Percentiles rank a stretch among this genome's conserved stretches.
Evolutionary conservation across 2,113 vertebrate genomes (phyloP).

Genomic region (Copsychus sechellarum): DNA sequence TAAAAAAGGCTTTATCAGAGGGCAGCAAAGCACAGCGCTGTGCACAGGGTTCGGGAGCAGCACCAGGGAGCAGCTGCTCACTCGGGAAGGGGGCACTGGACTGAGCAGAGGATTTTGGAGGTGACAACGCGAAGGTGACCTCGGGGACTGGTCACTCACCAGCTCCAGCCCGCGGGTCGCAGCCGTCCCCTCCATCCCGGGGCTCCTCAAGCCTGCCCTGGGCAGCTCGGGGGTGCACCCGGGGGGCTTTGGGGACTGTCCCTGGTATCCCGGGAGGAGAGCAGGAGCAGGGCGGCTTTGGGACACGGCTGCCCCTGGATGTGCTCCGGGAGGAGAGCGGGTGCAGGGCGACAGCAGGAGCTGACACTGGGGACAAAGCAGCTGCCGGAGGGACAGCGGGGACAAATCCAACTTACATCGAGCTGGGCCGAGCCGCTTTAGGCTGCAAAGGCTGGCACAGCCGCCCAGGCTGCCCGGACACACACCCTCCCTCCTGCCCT

Average conservation of each 20-base stretch:
- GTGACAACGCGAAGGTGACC: neutral
- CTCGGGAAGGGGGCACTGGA: neutral
- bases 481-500: rapidly evolving
- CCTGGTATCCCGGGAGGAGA: neutral
- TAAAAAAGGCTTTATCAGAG: neutral
- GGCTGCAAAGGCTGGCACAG: neutral
- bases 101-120: neutral
- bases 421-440: neutral
- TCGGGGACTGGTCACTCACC: neutral
- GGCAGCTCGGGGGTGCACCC: neutral
- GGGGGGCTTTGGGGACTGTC: neutral
- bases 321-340: neutral
- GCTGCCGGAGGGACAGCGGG: neutral
- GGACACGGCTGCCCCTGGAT: neutral
- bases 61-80: too few species aligned
- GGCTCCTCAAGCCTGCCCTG: neutral
- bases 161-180: neutral
- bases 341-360: neutral
- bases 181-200: rapidly evolving
- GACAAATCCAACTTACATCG: slow-evolving; percentile 16
- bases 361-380: neutral
- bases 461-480: neutral
- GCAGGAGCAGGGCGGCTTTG: neutral
- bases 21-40: neutral
- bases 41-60: neutral